Evolutionary conservation across 2,888 invertebrate genomes (phyloP), one percentile per base, ranked within the genome.

Genomic region (Tipula vernalis): DNA sequence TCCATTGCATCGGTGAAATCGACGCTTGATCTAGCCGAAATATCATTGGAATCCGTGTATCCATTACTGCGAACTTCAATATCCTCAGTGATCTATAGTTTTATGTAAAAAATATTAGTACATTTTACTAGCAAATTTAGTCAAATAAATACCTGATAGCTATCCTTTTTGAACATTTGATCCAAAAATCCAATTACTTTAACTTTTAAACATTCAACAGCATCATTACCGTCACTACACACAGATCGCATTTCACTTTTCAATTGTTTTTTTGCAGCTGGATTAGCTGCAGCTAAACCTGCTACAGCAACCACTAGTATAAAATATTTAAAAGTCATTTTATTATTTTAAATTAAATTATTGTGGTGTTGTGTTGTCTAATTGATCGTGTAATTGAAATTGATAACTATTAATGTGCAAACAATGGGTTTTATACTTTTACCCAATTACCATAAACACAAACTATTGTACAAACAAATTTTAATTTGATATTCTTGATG

Each of bases 151-250:
- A 95, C 96, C 94, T 96, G 95, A 92, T 94, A 96, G 89, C 94
- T 94, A 90, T 96, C 96, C 92, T 96, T 95, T 91, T 95, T 95
- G 91, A 96, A 94, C 89, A 96, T 94, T 89, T 94, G 94, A 91
- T 96, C 96, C 90, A 96, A 92, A 88, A 96, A 93, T 88, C 95
- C 94, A 93, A 96, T 94, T 88, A 96, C 95, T 91, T 96, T 96
- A 93, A 94, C 95, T 91, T 96, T 96, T 91, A 96, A 94, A 92
- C 97, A 97, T 88, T 96, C 95, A 87, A 96, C 93, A 28, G 95
- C 95, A 90, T 96, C 96, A 89, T 95, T 95, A 89, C 95, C 95
- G 89, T 94, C 94, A 71, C 94, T 93, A 91, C 96, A 97, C 90
- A 95, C 94, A 87, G 93, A 93, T 90, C 95, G 94, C 93, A 96